Conservation (phyloP, 1,140 invertebrate species). For the Drosophila punjabiensis region DNA sequence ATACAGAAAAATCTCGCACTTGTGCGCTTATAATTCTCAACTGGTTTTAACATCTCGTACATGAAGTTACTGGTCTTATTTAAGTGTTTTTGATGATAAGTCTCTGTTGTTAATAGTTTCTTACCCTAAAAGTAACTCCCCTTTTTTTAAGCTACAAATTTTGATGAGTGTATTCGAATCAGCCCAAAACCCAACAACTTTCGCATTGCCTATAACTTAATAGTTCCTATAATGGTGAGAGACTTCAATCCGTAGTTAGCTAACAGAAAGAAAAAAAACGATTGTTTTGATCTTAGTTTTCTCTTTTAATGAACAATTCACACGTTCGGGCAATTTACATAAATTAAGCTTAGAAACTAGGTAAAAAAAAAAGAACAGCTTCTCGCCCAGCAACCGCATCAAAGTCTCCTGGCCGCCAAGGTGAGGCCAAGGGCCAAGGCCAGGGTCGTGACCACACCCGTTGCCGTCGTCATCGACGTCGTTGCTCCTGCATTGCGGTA, state of each 20-base stretch:
- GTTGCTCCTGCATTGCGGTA: constrained; percentile 22
- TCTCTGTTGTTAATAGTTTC: too few species aligned
- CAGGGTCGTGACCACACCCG: constrained; percentile 21
- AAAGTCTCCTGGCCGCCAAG: constrained; percentile 34
- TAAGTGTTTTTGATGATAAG: too few species aligned
- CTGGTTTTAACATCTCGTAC: too few species aligned
- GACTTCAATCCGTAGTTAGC: neutral
- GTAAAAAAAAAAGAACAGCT: constrained; percentile 46
- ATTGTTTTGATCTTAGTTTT: constrained; percentile 15
- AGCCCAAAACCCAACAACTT: neutral
- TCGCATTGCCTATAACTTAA: neutral
- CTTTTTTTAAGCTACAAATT: too few species aligned
- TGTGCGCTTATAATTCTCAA: too few species aligned
- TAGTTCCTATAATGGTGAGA: constrained; percentile 9
- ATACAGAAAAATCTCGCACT: too few species aligned
- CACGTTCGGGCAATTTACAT: constrained; percentile 46
- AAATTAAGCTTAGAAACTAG: constrained; percentile 64
- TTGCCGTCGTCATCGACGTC: neutral
- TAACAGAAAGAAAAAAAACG: neutral
- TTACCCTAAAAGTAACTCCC: too few species aligned
- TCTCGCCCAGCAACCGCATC: constrained; percentile 19
- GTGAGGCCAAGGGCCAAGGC: constrained; percentile 20
- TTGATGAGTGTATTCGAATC: too few species aligned
- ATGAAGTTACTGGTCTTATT: too few species aligned
- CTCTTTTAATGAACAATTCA: constrained; percentile 54